Conservation (phyloP, 2,113 vertebrate species). For the Prochilodus magdalenae region DNA sequence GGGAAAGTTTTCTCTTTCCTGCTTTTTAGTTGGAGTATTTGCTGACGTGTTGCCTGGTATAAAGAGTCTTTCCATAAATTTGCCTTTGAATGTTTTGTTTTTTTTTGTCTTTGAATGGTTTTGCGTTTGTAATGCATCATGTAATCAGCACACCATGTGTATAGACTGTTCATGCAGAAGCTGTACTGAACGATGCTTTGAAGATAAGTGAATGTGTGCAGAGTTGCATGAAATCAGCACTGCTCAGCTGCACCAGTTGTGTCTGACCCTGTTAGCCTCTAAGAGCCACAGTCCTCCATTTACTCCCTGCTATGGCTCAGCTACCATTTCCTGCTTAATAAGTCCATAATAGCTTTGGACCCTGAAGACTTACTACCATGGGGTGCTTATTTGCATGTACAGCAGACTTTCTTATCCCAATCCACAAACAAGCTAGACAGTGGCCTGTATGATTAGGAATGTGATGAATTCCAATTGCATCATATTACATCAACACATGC, state of each 20-base stretch:
- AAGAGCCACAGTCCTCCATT: slow-evolving; percentile 58
- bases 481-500: no score
- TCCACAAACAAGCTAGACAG: not conserved
- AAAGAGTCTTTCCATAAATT: not conserved
- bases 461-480: no score
- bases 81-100: not conserved
- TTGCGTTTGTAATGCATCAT: no score
- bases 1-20: not conserved
- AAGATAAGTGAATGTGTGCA: not conserved
- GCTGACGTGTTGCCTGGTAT: no score
- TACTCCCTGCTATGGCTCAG: slow-evolving; percentile 65
- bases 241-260: slow-evolving; percentile 12
- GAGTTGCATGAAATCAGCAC: slow-evolving; percentile 15
- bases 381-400: slow-evolving; percentile 61
- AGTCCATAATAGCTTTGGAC: slow-evolving; percentile 62
- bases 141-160: not conserved
- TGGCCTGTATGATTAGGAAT: no score
- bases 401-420: not conserved
- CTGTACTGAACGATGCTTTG: not conserved
- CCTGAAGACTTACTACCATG: slow-evolving; percentile 64
- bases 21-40: not conserved
- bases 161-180: not conserved
- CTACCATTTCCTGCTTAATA: slow-evolving; percentile 73
- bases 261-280: slow-evolving; percentile 40
- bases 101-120: not conserved